Evolutionary conservation across 2,113 vertebrate genomes (phyloP), one percentile per base, ranked within the genome.

Genomic region (Odocoileus hemionus): DNA sequence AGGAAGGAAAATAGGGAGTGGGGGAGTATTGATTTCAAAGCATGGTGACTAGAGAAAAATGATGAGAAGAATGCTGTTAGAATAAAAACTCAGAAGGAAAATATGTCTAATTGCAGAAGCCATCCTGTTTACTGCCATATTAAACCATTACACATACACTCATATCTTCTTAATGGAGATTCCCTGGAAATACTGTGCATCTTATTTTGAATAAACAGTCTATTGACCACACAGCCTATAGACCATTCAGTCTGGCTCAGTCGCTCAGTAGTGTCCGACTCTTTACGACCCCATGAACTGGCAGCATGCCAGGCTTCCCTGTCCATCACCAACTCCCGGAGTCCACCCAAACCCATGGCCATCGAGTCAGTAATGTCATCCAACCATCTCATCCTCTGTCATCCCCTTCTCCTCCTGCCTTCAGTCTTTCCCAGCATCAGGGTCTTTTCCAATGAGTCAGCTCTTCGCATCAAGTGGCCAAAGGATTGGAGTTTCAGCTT

Each of bases 261-360:
- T 61, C 14, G 1, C 60, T 67, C 64, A n/a, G 64, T n/a, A 2
- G 8, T n/a, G 64, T 67, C 61, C 3, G 4, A 19, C 33, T 19
- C 33, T 67, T 67, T 67, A 33, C 2, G 12, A 67, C 16, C 33
- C 33, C 15, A 19, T n/a, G 64, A 61, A 67, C 33, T 2, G 4
- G 1, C 64, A n/a, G 8, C 33, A 67, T 0, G 1, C 61, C 1
- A n/a, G 3, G 30, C 33, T 0, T 67, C 61, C 33, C 30, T 67
- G 16, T 8, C 61, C 33, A n/a, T 67, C 61, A n/a, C 61, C 61
- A 67, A 19, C 17, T 67, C 4, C 61, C 0, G 0, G 33, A 10
- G 33, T n/a, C 8, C 17, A n/a, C 4, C 4, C 33, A 67, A 16
- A 67, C 1, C 17, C 61, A n/a, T 5, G 33, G n/a, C 7, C 7